These are phyloP conservation scores for Pocillopora verrucosa DNA, from an alignment of 64 coral and sea anemone genomes.

Conservation along the genomic window DNA sequence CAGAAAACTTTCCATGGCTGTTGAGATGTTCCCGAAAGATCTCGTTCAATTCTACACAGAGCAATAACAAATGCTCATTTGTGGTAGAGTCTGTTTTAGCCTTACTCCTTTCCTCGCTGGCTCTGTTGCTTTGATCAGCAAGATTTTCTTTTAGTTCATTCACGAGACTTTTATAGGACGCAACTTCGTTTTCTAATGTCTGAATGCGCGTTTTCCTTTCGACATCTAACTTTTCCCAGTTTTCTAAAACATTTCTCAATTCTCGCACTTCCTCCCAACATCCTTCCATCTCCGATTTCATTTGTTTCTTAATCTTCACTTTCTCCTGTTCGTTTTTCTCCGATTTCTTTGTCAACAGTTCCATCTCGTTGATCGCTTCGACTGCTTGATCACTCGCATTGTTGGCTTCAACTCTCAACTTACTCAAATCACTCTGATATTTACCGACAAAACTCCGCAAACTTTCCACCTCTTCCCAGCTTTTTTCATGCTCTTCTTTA, in stretches of 20 bases:
- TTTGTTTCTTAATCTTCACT: conserved; percentile 19
- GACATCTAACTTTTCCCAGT: conserved; percentile 26
- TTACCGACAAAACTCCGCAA: conserved; percentile 54
- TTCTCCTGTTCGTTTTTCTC: conserved; percentile 50
- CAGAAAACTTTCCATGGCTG: conserved; percentile 57
- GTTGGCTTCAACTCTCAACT: conserved; percentile 41
- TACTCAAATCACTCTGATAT: conserved; percentile 44
- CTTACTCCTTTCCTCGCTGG: neutral
- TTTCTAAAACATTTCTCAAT: conserved; percentile 51
- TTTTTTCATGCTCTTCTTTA: conserved; percentile 36
- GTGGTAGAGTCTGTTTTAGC: neutral
- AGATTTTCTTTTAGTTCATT: conserved; percentile 7
- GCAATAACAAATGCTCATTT: conserved; percentile 19
- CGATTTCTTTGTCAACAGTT: conserved; percentile 64
- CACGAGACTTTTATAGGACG: conserved; percentile 25
- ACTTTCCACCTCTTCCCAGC: conserved; percentile 34
- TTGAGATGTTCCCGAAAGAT: conserved; percentile 58
- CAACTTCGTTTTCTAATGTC: conserved; percentile 28
- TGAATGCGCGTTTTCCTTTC: conserved; percentile 40
- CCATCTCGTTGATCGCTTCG: conserved; percentile 56
- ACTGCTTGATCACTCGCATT: conserved; percentile 51
- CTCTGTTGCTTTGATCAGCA: neutral
- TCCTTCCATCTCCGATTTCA: conserved; percentile 3
- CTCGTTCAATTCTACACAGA: conserved; percentile 55
- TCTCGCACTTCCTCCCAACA: conserved; percentile 59